phyloP scores from a whole-genome alignment of 2,888 invertebrate species.

The Biston betularia region DNA sequence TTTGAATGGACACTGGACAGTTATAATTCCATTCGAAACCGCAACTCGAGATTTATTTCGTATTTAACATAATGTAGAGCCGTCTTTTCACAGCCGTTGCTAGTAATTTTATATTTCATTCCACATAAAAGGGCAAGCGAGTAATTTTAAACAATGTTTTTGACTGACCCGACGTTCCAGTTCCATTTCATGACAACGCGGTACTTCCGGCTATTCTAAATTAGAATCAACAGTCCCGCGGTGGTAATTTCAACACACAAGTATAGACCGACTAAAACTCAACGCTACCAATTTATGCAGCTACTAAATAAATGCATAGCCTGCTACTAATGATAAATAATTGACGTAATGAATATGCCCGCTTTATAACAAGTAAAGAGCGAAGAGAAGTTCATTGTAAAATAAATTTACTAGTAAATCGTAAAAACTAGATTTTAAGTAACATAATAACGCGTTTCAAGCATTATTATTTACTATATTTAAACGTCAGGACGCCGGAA shows the following conservation, averaged over 20 bases:
- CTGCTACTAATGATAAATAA: slow-evolving; percentile 22
- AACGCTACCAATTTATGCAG: slow-evolving; percentile 17
- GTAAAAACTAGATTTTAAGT: not conserved
- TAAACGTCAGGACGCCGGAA: slow-evolving; percentile 2
- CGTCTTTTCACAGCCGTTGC: not conserved
- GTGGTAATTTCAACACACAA: slow-evolving; percentile 45
- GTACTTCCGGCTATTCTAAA: slow-evolving; percentile 63
- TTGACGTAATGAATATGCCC: slow-evolving; percentile 19
- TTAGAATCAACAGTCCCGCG: slow-evolving; percentile 49
- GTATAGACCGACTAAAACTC: slow-evolving; percentile 34
- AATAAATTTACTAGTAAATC: not conserved
- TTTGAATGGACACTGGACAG: slow-evolving; percentile 2
- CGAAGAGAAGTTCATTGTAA: slow-evolving; percentile 1
- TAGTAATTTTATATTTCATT: slow-evolving; percentile 30
- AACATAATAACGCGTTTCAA: not conserved
- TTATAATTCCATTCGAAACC: slow-evolving; percentile 6
- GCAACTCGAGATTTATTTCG: slow-evolving; percentile 16
- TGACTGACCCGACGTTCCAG: slow-evolving; percentile 46
- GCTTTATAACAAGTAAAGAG: slow-evolving; percentile 13
- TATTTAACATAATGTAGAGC: not conserved
- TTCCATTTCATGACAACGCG: slow-evolving; percentile 53
- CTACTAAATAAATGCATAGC: slow-evolving; percentile 16
- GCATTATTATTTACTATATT: not conserved
- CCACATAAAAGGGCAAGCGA: slow-evolving; percentile 24
- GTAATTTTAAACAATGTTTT: slow-evolving; percentile 32